These are phyloP conservation scores for Poeciliopsis occidentalis DNA, from an alignment of 2,113 vertebrate genomes.

Conservation along the genomic window DNA sequence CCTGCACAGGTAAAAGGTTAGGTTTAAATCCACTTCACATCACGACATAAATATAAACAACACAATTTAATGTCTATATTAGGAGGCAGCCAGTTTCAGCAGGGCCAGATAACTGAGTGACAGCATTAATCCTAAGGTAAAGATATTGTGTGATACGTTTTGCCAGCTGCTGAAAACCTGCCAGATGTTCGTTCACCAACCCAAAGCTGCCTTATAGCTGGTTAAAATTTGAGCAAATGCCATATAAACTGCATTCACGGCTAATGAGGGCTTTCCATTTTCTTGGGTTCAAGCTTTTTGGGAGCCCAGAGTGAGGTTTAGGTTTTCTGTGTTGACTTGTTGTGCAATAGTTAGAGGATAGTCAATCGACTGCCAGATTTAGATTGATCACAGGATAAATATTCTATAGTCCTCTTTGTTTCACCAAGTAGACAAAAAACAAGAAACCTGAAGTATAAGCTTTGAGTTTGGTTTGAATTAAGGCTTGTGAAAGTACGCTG, in stretches of 20 bases:
- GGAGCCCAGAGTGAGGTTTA: constrained; percentile 6
- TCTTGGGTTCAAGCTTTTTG: constrained; percentile 2
- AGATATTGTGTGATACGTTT: not conserved
- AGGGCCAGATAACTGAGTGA: too few relatives aligned
- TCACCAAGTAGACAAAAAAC: not conserved
- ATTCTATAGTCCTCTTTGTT: constrained; percentile 8
- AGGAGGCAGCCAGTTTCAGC: too few relatives aligned
- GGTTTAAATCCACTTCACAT: too few relatives aligned
- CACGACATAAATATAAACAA: too few relatives aligned
- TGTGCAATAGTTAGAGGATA: constrained; percentile 20
- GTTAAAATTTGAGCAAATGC: constrained; percentile 29
- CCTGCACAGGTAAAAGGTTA: too few relatives aligned
- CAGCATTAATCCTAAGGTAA: too few relatives aligned
- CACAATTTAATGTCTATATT: too few relatives aligned
- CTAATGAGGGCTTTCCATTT: constrained; percentile 43
- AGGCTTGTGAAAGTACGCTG: constrained; percentile 17
- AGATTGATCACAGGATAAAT: constrained; percentile 11
- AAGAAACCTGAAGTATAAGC: constrained; percentile 2
- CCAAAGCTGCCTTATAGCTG: constrained; percentile 14
- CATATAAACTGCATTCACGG: constrained; percentile 18
- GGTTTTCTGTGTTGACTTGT: constrained; percentile 8
- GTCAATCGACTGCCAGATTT: constrained; percentile 16
- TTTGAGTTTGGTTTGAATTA: constrained; percentile 13
- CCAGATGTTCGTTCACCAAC: not conserved
- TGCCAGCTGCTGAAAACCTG: not conserved